Base-by-base conservation (phyloP, 2,888 invertebrate genomes). In the Drosophila fungiperda region DNA sequence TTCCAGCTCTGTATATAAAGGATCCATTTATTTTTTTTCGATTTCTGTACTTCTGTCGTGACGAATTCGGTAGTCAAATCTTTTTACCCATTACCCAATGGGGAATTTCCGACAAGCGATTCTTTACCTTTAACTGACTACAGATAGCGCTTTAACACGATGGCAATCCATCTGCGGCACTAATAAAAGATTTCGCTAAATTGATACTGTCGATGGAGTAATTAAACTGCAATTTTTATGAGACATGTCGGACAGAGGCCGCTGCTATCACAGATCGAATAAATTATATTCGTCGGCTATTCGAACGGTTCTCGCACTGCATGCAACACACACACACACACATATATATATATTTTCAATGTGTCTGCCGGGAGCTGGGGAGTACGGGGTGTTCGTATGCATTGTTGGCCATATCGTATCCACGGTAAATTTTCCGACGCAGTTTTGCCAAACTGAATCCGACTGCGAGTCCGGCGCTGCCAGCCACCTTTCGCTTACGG, bases 171-270 rank as follows among this genome's bases (percentile, higher is more conserved):
- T 92, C 93, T 92, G 77, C 64, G 69, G 66, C 69, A 66, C 89
- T 91, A 90, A 89, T 87, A 89, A 87, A 90, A 92, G 93, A 93
- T 92, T 87, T 85, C 87, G 81, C 87, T 83, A 87, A 89, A 83
- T 87, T 80, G 93, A 93, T 92, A 93, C 91, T 93, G 93, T 93
- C 93, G 91, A 91, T 93, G 90, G 90, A 92, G 93, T 93, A 93
- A 93, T 93, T 93, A 93, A 93, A 92, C 87, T 89, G 91, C 92
- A 92, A 93, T 93, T 93, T 93, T 93, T 93, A 91, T 93, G 92
- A 92, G 91, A 89, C 91, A 91, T 91, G 90, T 91, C 85, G 90
- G 92, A 92, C 93, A 91, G 92, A 89, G 88, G 86, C 90, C 82
- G 82, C 59, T 68, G 83, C 83, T 92, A 92, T 93, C 92, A 90